Evolutionary conservation across 2,888 invertebrate genomes (phyloP).

Genomic region (Branchellion lobata): DNA sequence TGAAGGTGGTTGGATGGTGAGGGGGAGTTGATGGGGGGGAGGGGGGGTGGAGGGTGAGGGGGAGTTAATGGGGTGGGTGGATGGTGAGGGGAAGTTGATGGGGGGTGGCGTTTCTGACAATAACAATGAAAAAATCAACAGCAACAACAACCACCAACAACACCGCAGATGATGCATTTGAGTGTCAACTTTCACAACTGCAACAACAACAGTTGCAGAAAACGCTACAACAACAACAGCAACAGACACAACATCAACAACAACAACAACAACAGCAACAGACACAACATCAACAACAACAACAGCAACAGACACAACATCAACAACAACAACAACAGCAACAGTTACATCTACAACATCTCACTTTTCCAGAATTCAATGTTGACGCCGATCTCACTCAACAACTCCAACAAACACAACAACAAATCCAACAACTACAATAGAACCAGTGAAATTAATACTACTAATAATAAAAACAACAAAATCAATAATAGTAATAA

Average conservation of each 20-base stretch:
- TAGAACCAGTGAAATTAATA: neutral
- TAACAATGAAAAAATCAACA: neutral
- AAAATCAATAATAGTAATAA: neutral
- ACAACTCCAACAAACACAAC: neutral
- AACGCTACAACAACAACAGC: neutral
- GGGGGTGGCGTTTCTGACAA: too few relatives aligned
- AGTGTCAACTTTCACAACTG: neutral
- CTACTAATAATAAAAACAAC: neutral
- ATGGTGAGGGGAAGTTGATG: too few relatives aligned
- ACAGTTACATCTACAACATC: neutral
- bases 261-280: neutral
- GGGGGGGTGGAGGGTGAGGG: neutral
- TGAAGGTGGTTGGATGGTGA: neutral
- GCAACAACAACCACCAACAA: neutral
- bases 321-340: conserved; percentile 1
- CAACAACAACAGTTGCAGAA: neutral
- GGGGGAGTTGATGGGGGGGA: neutral
- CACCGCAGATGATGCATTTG: neutral
- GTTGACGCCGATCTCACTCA: neutral
- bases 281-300: neutral
- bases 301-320: neutral
- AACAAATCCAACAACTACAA: neutral
- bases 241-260: neutral
- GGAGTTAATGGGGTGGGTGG: neutral
- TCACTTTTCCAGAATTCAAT: neutral